Evolutionary conservation across 2,888 invertebrate species (phyloP).

Genomic region (Hypolimnas misippus): DNA sequence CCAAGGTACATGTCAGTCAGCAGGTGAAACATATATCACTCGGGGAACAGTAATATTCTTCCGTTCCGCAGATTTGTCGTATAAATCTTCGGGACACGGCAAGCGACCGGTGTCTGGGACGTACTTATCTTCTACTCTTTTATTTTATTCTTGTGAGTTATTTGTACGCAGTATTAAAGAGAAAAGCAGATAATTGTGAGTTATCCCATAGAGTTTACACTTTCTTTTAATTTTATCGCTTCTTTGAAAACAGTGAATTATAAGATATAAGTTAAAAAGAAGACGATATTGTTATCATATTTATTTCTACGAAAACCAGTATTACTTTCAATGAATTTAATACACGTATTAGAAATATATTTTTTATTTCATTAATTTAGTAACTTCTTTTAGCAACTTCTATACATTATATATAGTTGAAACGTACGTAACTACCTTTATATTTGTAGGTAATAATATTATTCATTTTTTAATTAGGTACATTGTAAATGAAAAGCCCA

Average conservation of each 20-base stretch:
- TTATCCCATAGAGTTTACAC: neutral
- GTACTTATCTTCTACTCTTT: conserved; percentile 44
- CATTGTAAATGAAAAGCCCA: too few species aligned
- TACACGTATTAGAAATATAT: too few species aligned
- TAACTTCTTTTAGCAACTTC: too few species aligned
- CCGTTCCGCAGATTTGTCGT: conserved; percentile 54
- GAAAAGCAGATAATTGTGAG: neutral
- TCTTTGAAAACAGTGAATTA: neutral
- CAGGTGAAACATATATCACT: conserved; percentile 55
- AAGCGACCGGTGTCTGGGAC: conserved; percentile 48
- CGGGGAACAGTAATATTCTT: conserved; percentile 57
- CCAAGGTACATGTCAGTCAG: conserved; percentile 47
- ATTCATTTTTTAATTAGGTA: too few species aligned
- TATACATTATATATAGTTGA: too few species aligned
- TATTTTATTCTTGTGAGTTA: conserved; percentile 43
- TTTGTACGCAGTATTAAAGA: conserved; percentile 32
- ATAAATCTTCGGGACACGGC: conserved; percentile 56
- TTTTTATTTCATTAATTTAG: too few species aligned
- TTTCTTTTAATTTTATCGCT: neutral
- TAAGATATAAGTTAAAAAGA: too few species aligned
- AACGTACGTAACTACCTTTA: too few species aligned
- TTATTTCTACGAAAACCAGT: too few species aligned
- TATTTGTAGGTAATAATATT: too few species aligned
- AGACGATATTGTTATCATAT: too few species aligned
- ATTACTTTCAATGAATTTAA: too few species aligned